phyloP scores from a whole-genome alignment of 2,113 vertebrate species.

The Sus scrofa region T2T-Sscrofa CM000814.6:29855001-29855500 shows the following conservation, averaged over 20 bases:
- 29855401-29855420: background rate
- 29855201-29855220: too few species aligned
- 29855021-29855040: too few species aligned
- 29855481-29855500: background rate
- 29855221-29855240: too few species aligned
- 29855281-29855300: background rate
- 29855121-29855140: background rate
- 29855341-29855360: background rate
- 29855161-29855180: too few species aligned
- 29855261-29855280: background rate
- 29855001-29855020: too few species aligned
- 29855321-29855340: background rate
- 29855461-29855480: background rate
- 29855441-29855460: background rate
- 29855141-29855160: background rate
- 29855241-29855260: too few species aligned
- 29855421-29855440: background rate
- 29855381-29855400: background rate
- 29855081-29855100: background rate
- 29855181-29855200: too few species aligned
- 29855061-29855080: background rate
- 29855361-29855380: background rate
- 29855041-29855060: too few species aligned
- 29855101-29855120: background rate
- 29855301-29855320: background rate